phyloP scores from a whole-genome alignment of 2,797 vertebrate genomes.

The Simalia tracyae region DNA sequence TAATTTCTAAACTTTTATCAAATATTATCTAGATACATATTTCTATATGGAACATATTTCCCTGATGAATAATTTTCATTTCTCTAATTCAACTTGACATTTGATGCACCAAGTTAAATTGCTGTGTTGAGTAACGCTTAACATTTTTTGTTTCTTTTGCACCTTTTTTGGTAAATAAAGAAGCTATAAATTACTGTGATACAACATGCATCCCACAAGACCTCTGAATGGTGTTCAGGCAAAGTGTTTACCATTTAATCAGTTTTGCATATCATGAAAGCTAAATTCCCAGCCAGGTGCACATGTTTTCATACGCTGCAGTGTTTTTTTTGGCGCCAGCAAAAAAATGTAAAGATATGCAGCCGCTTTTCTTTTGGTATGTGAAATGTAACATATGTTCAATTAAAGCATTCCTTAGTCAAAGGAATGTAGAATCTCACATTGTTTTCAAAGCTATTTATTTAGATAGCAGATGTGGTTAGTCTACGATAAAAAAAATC shows the following conservation, averaged over 20 bases:
- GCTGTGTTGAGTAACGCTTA: not conserved
- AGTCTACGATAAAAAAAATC: not conserved
- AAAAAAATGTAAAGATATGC: constrained; percentile 35
- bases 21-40: not conserved
- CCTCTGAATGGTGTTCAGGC: constrained; percentile 21
- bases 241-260: constrained; percentile 28
- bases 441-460: not conserved
- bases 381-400: constrained; percentile 39
- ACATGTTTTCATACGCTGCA: constrained; percentile 12
- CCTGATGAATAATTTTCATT: not conserved
- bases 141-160: constrained; percentile 34
- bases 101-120: not conserved
- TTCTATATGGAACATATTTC: not conserved
- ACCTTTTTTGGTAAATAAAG: constrained; percentile 38
- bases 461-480: constrained; percentile 32
- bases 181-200: constrained; percentile 38
- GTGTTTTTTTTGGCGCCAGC: constrained; percentile 14
- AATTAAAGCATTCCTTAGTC: constrained; percentile 22
- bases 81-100: constrained; percentile 4
- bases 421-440: constrained; percentile 7
- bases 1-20: not conserved
- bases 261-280: constrained; percentile 41
- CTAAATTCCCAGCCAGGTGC: constrained; percentile 43
- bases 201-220: constrained; percentile 23
- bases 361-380: constrained; percentile 3